These are phyloP conservation scores for Teleiodes luculella DNA, from an alignment of 2,888 invertebrate genomes.

Conservation along the genomic window DNA sequence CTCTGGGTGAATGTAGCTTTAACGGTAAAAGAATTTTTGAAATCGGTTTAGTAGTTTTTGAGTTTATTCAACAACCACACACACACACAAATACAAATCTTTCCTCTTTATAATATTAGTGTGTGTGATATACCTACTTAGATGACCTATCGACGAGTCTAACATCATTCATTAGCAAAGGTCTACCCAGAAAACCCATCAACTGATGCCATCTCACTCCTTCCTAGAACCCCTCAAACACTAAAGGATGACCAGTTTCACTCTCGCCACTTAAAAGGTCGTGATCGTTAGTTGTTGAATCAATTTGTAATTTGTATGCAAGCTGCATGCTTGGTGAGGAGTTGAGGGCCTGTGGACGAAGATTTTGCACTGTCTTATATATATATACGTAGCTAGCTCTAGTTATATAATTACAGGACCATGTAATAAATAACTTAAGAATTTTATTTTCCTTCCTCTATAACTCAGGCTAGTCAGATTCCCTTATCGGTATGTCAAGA, in stretches of 20 bases:
- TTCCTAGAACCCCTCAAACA: conserved; percentile 41
- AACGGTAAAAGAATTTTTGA: too few relatives aligned
- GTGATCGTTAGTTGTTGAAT: conserved; percentile 31
- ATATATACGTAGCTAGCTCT: too few relatives aligned
- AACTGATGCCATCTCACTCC: not conserved
- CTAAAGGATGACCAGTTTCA: conserved; percentile 40
- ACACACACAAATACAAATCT: too few relatives aligned
- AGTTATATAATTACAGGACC: too few relatives aligned
- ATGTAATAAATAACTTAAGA: too few relatives aligned
- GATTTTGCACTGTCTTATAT: not conserved
- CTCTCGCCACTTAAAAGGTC: conserved; percentile 31
- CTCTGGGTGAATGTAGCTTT: too few relatives aligned
- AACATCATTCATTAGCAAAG: not conserved
- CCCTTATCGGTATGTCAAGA: not conserved
- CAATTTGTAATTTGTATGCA: conserved; percentile 49
- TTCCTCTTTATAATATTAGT: too few relatives aligned
- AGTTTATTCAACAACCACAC: too few relatives aligned
- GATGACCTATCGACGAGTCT: not conserved
- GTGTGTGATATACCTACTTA: too few relatives aligned
- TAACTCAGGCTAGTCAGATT: not conserved
- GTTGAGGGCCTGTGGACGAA: conserved; percentile 32
- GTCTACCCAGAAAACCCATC: not conserved
- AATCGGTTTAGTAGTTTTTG: too few relatives aligned
- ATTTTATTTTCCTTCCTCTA: not conserved
- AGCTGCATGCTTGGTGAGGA: conserved; percentile 25